Conservation (phyloP, 2,888 invertebrate species). For the Thecophora atra region DNA sequence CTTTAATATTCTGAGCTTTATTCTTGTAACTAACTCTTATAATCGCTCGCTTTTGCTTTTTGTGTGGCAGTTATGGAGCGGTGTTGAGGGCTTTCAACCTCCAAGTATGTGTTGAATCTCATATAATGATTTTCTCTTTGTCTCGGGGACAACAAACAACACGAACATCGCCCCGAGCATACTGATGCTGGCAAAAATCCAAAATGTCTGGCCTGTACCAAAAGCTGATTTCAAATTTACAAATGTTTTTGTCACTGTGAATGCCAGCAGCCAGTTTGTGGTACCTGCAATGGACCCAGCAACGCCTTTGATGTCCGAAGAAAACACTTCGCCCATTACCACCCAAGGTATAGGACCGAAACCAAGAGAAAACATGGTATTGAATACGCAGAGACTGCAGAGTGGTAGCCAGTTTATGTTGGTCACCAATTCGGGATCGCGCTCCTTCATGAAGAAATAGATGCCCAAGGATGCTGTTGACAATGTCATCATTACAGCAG, state of each 20-base stretch:
- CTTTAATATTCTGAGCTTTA: too few relatives aligned
- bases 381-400: conserved; percentile 77
- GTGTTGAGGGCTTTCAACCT: conserved; percentile 42
- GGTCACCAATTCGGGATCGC: conserved; percentile 62
- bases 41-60: not conserved
- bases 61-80: not conserved
- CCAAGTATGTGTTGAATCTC: conserved; percentile 61
- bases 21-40: too few relatives aligned
- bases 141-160: conserved; percentile 71
- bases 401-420: conserved; percentile 79
- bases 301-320: conserved; percentile 79
- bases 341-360: conserved; percentile 86
- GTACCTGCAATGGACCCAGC: conserved; percentile 82
- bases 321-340: conserved; percentile 81
- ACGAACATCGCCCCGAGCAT: conserved; percentile 74
- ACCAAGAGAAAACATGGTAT: conserved; percentile 83
- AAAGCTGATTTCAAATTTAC: conserved; percentile 69
- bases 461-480: conserved; percentile 76
- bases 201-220: conserved; percentile 75
- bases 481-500: conserved; percentile 76
- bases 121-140: conserved; percentile 66
- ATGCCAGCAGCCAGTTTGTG: conserved; percentile 83
- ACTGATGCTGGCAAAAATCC: conserved; percentile 77
- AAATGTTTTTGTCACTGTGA: conserved; percentile 81
- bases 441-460: conserved; percentile 70